phyloP scores from a whole-genome alignment of 2,888 invertebrate genomes.

The Choristoneura rosaceana region DNA sequence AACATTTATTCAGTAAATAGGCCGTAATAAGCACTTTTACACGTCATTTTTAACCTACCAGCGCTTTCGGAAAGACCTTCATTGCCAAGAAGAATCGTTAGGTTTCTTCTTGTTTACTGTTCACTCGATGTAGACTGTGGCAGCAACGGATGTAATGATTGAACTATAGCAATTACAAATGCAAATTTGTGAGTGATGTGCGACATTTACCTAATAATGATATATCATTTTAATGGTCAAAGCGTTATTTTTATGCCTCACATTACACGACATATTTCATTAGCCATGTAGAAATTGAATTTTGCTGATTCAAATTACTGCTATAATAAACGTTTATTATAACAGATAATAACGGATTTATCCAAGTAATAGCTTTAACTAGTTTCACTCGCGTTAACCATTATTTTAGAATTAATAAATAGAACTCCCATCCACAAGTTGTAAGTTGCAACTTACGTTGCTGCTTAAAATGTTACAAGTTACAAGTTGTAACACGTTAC shows the following conservation, averaged over 20 bases:
- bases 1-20: no score
- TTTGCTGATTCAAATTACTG: not conserved
- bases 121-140: not conserved
- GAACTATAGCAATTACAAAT: constrained; percentile 40
- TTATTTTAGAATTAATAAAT: no score
- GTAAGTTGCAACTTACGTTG: no score
- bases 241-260: not conserved
- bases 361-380: no score
- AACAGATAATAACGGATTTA: not conserved
- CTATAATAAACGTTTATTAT: not conserved
- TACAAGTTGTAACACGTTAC: no score
- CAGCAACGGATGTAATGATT: constrained; percentile 19
- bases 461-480: no score
- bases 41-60: no score
- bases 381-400: no score
- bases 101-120: not conserved
- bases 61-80: no score
- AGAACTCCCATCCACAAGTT: no score
- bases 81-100: no score
- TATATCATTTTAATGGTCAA: constrained; percentile 24
- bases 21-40: no score
- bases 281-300: constrained; percentile 1
- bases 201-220: constrained; percentile 14
- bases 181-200: constrained; percentile 31
- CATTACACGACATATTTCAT: constrained; percentile 14